These are phyloP conservation scores for Dorcus parallelipipedus DNA, from an alignment of 2,888 invertebrate genomes.

Conservation along the genomic window DNA sequence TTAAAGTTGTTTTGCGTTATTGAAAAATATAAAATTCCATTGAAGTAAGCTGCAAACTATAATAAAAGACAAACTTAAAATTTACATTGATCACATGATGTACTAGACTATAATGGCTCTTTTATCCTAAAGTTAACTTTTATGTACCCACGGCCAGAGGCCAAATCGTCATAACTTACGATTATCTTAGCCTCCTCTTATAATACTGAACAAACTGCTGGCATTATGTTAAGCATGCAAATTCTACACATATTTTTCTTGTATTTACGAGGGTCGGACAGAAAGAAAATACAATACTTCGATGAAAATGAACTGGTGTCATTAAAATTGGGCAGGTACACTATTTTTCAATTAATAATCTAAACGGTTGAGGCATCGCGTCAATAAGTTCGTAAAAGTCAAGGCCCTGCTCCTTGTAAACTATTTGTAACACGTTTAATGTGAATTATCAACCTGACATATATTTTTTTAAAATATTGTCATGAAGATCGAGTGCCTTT, in stretches of 20 bases:
- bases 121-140: slow-evolving; percentile 15
- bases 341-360: too few relatives aligned
- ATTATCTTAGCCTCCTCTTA: slow-evolving; percentile 15
- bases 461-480: too few relatives aligned
- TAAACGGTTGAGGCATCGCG: too few relatives aligned
- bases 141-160: slow-evolving; percentile 15
- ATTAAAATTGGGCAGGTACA: too few relatives aligned
- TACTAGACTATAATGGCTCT: slow-evolving; percentile 13
- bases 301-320: too few relatives aligned
- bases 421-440: too few relatives aligned
- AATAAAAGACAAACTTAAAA: slow-evolving; percentile 4
- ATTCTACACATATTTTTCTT: slow-evolving; percentile 8
- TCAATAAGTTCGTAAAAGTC: too few relatives aligned
- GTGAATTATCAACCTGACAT: too few relatives aligned
- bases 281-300: too few relatives aligned
- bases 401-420: too few relatives aligned
- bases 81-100: slow-evolving; percentile 14
- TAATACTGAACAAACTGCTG: slow-evolving; percentile 9
- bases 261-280: background rate
- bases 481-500: too few relatives aligned
- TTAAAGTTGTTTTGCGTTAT: too few relatives aligned
- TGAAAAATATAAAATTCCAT: background rate
- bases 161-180: slow-evolving; percentile 14
- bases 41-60: background rate
- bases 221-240: slow-evolving; percentile 1